Evolutionary conservation across 2,888 invertebrate genomes (phyloP).

Genomic region (Acanthopleura granulata): DNA sequence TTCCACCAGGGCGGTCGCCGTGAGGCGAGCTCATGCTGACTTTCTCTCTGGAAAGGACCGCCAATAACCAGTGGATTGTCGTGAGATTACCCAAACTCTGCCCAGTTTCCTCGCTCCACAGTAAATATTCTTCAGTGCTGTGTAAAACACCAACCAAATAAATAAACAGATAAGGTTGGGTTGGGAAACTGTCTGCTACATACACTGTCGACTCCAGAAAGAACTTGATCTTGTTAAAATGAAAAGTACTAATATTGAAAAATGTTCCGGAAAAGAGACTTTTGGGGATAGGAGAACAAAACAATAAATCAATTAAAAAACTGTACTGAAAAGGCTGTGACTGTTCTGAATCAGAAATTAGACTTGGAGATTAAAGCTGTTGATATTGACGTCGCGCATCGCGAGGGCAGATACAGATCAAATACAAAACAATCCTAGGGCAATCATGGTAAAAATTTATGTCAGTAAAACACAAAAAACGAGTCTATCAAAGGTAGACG

Average conservation of each 20-base stretch:
- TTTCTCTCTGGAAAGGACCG: no score
- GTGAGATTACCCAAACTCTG: no score
- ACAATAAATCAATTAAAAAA: neutral
- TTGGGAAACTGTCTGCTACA: no score
- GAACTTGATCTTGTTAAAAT: neutral
- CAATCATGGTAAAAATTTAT: neutral
- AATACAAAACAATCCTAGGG: neutral
- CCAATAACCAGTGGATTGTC: no score
- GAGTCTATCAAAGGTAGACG: neutral
- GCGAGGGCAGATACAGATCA: neutral
- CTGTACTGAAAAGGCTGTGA: neutral
- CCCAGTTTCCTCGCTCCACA: no score
- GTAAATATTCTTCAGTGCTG: no score
- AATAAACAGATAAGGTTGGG: no score
- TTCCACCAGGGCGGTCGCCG: no score
- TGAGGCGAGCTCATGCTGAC: no score
- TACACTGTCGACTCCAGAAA: neutral
- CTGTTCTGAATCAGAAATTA: neutral
- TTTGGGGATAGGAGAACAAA: neutral
- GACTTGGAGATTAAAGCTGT: neutral
- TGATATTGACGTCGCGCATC: neutral
- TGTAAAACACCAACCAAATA: no score
- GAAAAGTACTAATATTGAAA: neutral
- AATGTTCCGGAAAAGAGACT: slow-evolving; percentile 8
- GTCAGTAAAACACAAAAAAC: neutral